phyloP scores from a whole-genome alignment of 1,140 invertebrate genomes.

The Idris sp. region DNA sequence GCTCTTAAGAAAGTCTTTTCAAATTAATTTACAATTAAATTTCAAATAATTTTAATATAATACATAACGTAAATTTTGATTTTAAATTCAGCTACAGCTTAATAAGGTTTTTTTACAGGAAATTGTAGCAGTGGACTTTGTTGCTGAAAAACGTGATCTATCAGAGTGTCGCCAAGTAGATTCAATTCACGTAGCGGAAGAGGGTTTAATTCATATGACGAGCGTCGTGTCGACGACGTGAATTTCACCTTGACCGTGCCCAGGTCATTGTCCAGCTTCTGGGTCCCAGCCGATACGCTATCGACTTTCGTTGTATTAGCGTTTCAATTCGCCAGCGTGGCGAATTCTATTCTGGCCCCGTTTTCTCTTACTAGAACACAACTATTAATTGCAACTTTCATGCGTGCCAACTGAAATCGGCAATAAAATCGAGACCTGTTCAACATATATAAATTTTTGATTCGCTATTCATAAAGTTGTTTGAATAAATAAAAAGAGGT shows the following conservation, averaged over 20 bases:
- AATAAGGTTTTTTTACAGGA: too few relatives aligned
- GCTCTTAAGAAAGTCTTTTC: too few relatives aligned
- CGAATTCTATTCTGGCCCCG: slow-evolving; percentile 36
- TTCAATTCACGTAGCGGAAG: slow-evolving; percentile 61
- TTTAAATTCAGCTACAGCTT: too few relatives aligned
- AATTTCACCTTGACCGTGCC: slow-evolving; percentile 67
- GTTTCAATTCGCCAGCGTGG: slow-evolving; percentile 27
- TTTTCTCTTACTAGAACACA: slow-evolving; percentile 37
- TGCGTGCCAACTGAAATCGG: background rate
- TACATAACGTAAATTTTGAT: too few relatives aligned
- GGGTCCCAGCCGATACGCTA: slow-evolving; percentile 30
- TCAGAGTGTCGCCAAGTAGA: slow-evolving; percentile 41
- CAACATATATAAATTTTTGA: too few relatives aligned
- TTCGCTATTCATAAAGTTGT: too few relatives aligned
- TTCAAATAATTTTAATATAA: too few relatives aligned
- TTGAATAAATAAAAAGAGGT: too few relatives aligned
- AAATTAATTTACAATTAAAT: too few relatives aligned
- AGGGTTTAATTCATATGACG: slow-evolving; percentile 62
- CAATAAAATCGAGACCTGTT: too few relatives aligned
- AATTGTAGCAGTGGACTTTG: slow-evolving; percentile 14
- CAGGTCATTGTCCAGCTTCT: slow-evolving; percentile 66
- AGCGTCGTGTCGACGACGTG: slow-evolving; percentile 53
- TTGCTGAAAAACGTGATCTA: slow-evolving; percentile 27
- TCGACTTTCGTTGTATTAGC: slow-evolving; percentile 52
- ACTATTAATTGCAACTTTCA: slow-evolving; percentile 5